These are phyloP conservation scores for Caenorhabditis sp. DNA, from an alignment of 2,888 invertebrate species.

Conservation along the genomic window DNA sequence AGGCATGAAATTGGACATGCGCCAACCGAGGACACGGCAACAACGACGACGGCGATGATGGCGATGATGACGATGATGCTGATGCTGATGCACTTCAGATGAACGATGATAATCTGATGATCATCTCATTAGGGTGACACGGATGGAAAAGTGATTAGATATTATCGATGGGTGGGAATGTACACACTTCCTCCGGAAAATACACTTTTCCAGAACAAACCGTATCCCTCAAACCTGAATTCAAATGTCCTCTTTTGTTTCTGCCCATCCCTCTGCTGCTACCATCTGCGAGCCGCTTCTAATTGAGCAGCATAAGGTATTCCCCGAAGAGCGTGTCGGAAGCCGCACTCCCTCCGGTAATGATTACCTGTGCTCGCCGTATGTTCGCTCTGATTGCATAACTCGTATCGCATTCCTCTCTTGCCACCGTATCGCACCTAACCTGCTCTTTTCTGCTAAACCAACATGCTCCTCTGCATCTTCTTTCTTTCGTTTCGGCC, in stretches of 20 bases:
- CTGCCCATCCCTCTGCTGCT: constrained; percentile 18
- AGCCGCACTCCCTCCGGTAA: constrained; percentile 20
- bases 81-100: no score
- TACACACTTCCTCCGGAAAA: constrained; percentile 9
- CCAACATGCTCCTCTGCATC: no score
- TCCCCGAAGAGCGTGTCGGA: constrained; percentile 19
- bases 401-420: constrained; percentile 25
- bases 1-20: constrained; percentile 52
- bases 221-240: neutral
- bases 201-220: neutral
- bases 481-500: no score
- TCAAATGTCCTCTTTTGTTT: constrained; percentile 1
- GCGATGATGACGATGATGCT: no score
- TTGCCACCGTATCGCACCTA: constrained; percentile 10
- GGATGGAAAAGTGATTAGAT: constrained; percentile 19
- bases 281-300: constrained; percentile 46
- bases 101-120: constrained; percentile 51
- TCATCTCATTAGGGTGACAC: constrained; percentile 46
- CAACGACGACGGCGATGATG: no score
- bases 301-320: constrained; percentile 29
- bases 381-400: constrained; percentile 42
- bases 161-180: constrained; percentile 13
- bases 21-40: constrained; percentile 33
- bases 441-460: constrained; percentile 9
- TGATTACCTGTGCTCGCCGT: constrained; percentile 27